A percentile compares a stretch with the other conserved stretches of the same genome.
These are phyloP conservation scores for Sebastes hubbsi DNA, from an alignment of 2,797 vertebrate genomes.

Conservation along the genomic window DNA sequence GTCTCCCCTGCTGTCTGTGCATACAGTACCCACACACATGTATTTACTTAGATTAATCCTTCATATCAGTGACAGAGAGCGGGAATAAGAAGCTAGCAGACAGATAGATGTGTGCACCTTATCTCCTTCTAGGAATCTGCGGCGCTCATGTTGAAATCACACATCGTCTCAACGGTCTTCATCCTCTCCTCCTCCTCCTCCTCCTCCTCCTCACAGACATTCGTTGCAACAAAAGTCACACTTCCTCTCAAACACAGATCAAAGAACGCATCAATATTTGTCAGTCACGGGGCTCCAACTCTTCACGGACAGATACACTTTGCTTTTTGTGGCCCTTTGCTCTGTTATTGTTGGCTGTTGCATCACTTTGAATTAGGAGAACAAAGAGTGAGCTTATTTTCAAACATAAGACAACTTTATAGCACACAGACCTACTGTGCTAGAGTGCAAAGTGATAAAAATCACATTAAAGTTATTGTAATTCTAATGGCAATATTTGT, in stretches of 20 bases:
- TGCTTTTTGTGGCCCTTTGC: constrained; percentile 43
- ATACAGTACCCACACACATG: background rate
- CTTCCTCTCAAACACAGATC: constrained; percentile 47
- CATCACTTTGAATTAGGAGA: constrained; percentile 56
- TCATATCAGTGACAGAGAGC: constrained; percentile 2
- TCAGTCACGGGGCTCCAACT: constrained; percentile 28
- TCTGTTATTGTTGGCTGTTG: constrained; percentile 56
- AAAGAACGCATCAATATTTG: constrained; percentile 71
- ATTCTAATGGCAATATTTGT: background rate
- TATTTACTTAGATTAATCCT: background rate
- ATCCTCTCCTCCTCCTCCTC: background rate
- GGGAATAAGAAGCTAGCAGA: background rate
- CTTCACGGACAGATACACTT: constrained; percentile 11
- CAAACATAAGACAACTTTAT: constrained; percentile 7
- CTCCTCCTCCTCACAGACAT: background rate
- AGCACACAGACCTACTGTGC: background rate
- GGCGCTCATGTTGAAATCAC: constrained; percentile 11
- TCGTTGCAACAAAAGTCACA: background rate
- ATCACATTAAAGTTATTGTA: background rate
- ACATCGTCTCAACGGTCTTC: background rate
- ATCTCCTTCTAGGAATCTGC: constrained; percentile 38
- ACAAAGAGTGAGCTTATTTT: constrained; percentile 49
- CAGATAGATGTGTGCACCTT: constrained; percentile 11
- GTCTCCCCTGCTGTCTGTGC: constrained; percentile 33
- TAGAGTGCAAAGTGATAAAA: background rate